Conservation (phyloP, 2,888 invertebrate species). For the Hemaris fuciformis region DNA sequence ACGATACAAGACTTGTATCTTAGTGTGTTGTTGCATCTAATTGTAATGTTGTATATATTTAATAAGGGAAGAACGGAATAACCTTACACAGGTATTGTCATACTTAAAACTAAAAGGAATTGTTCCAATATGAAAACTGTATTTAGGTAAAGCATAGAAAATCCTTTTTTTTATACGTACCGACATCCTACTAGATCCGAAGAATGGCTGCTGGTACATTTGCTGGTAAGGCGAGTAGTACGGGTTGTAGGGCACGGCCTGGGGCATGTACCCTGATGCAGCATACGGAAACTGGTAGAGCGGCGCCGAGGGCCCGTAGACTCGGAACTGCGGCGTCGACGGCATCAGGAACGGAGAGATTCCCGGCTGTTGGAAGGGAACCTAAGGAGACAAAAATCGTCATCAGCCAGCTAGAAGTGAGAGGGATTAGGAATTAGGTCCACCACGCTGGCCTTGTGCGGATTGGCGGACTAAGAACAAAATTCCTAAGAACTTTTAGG, state of each 20-base stretch:
- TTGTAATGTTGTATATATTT: too few species aligned
- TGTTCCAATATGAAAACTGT: too few species aligned
- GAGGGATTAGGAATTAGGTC: too few species aligned
- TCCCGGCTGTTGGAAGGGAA: conserved; percentile 45
- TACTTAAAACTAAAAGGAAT: too few species aligned
- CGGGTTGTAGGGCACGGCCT: conserved; percentile 63
- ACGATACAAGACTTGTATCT: too few species aligned
- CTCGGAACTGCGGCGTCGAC: conserved; percentile 66
- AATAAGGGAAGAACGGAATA: too few species aligned
- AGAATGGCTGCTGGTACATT: conserved; percentile 68
- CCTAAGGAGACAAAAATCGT: conserved; percentile 30
- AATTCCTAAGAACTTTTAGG: too few species aligned
- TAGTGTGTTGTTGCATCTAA: too few species aligned
- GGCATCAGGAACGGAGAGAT: conserved; percentile 62
- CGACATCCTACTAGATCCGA: conserved; percentile 75
- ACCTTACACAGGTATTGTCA: too few species aligned
- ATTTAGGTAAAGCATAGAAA: background rate
- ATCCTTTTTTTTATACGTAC: too few species aligned
- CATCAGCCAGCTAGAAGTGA: background rate
- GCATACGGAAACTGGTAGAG: conserved; percentile 78
- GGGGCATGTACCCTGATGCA: conserved; percentile 63
- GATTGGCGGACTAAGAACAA: too few species aligned
- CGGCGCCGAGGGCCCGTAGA: conserved; percentile 62
- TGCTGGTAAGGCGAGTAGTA: conserved; percentile 64
- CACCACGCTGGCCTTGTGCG: too few species aligned